These are phyloP conservation scores for Clarias gariepinus DNA, from an alignment of 2,113 vertebrate species.

Conservation along the genomic window DNA sequence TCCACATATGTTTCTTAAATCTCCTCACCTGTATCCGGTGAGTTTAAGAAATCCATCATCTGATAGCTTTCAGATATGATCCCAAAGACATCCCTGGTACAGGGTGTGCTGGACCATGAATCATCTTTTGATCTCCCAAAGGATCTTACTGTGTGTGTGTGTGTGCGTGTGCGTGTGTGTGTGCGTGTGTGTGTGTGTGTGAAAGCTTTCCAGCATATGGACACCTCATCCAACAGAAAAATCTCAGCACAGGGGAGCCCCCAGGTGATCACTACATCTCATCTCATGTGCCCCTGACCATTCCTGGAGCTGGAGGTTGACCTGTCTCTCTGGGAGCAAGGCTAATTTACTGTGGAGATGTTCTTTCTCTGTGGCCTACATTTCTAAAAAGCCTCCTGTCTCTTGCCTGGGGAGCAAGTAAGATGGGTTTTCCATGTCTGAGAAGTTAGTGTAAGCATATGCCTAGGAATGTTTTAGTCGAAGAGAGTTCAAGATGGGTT, in stretches of 20 bases:
- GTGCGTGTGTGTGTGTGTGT: not conserved
- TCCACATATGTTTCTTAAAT: conserved; percentile 1
- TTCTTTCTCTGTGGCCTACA: conserved; percentile 36
- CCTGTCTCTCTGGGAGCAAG: conserved; percentile 22
- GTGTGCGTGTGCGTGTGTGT: conserved; percentile 15
- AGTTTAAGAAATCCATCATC: not conserved
- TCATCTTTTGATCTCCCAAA: conserved; percentile 31
- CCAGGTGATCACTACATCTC: conserved; percentile 32
- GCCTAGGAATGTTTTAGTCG: not conserved
- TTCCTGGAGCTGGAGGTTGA: conserved; percentile 35
- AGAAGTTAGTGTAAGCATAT: conserved; percentile 30
- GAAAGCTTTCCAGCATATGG: conserved; percentile 41
- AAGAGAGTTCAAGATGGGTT: conserved; percentile 8
- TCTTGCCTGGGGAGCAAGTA: not conserved
- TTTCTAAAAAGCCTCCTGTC: conserved; percentile 36
- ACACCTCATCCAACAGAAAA: conserved; percentile 31
- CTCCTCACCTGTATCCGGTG: not conserved
- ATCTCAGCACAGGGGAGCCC: not conserved
- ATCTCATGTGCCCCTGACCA: conserved; percentile 33
- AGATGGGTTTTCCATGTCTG: conserved; percentile 41
- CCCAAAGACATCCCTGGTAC: not conserved
- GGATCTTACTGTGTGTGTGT: not conserved
- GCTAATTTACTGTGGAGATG: conserved; percentile 35
- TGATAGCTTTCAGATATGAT: conserved; percentile 29
- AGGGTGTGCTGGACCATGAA: not conserved